phyloP scores from a whole-genome alignment of 2,113 vertebrate species.

The Myrmecobius fasciatus region DNA sequence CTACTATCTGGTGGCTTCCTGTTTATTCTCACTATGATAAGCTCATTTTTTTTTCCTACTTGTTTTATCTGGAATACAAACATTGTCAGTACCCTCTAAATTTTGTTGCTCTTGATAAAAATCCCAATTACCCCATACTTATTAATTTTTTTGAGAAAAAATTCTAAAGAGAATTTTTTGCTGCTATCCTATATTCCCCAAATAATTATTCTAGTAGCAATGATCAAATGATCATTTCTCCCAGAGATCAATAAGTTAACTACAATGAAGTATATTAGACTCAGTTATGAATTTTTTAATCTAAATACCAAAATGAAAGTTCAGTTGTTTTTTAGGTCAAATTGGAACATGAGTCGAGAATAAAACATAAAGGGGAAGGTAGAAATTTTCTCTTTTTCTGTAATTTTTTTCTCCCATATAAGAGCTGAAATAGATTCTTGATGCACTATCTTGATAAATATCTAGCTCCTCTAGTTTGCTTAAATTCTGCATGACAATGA shows the following conservation, averaged over 20 bases:
- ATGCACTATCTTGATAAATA: slow-evolving; percentile 28
- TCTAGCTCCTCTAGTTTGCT: slow-evolving; percentile 29
- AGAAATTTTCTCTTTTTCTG: too few relatives aligned
- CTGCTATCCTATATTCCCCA: not conserved
- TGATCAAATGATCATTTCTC: slow-evolving; percentile 39
- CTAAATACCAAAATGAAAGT: not conserved
- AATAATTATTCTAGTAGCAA: slow-evolving; percentile 49
- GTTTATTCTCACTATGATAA: not conserved
- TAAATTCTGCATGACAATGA: slow-evolving; percentile 48
- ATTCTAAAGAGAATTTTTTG: slow-evolving; percentile 16
- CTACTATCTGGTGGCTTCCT: not conserved
- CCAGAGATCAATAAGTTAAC: slow-evolving; percentile 18
- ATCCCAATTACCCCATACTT: not conserved
- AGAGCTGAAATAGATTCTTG: slow-evolving; percentile 38
- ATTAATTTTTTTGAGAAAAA: not conserved
- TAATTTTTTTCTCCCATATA: not conserved
- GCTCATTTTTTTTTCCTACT: not conserved
- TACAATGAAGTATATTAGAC: not conserved
- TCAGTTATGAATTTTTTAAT: slow-evolving; percentile 31
- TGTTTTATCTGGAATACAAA: not conserved
- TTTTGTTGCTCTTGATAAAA: not conserved
- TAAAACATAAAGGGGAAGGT: too few relatives aligned
- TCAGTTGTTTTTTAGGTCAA: not conserved
- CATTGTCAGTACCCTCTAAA: not conserved
- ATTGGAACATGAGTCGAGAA: too few relatives aligned